Percentiles rank a stretch among this genome's conserved stretches.
phyloP scores from a whole-genome alignment of 2,797 vertebrate species.

The Acanthopagrus latus region DNA sequence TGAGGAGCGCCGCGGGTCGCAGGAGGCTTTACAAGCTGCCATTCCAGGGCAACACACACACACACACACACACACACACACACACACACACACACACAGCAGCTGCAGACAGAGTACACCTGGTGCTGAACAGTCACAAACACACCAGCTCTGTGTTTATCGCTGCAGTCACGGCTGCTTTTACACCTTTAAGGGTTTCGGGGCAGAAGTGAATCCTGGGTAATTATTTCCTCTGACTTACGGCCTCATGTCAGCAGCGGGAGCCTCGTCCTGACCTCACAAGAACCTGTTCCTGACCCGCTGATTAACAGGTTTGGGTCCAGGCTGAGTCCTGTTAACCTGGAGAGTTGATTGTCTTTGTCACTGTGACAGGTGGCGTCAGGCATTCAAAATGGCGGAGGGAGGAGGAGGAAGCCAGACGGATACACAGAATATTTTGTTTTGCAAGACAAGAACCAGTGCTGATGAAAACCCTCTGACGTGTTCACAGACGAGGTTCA shows the following conservation, averaged over 20 bases:
- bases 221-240: too few relatives aligned
- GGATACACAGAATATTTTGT: too few relatives aligned
- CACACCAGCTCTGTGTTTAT: slow-evolving; percentile 2
- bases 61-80: background rate
- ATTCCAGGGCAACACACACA: background rate
- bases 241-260: background rate
- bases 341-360: too few relatives aligned
- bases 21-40: slow-evolving; percentile 20
- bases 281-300: too few relatives aligned
- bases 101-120: slow-evolving; percentile 3
- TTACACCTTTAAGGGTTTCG: background rate
- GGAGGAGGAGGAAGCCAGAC: too few relatives aligned
- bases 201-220: background rate
- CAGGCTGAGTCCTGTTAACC: background rate
- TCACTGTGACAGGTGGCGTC: too few relatives aligned
- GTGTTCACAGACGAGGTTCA: too few relatives aligned
- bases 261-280: background rate
- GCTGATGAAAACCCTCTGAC: too few relatives aligned
- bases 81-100: slow-evolving; percentile 14
- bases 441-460: too few relatives aligned
- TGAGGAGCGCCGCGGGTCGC: background rate
- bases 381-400: too few relatives aligned
- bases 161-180: background rate
- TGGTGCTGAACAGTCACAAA: slow-evolving; percentile 16
- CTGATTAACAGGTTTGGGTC: background rate